phyloP scores from a whole-genome alignment of 2,888 invertebrate genomes.

The Cantharis nigra region DNA sequence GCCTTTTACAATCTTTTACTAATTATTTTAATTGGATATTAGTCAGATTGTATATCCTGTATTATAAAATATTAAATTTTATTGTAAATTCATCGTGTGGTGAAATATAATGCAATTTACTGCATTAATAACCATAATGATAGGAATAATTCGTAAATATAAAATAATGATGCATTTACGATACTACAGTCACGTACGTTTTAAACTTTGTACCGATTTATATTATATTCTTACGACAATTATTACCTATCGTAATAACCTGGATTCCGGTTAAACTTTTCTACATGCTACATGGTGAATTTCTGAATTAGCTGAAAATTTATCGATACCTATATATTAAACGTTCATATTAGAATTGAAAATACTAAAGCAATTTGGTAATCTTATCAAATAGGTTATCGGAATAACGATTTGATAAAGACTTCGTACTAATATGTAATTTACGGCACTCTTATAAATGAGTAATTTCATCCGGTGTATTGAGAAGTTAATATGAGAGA shows the following conservation, averaged over 20 bases:
- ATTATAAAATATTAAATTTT: background rate
- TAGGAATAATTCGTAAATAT: background rate
- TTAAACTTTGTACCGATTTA: background rate
- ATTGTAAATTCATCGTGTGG: background rate
- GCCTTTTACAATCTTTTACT: background rate
- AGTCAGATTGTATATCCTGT: background rate
- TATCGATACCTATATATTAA: background rate
- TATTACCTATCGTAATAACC: background rate
- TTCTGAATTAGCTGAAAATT: background rate
- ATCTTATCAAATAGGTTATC: conserved; percentile 16
- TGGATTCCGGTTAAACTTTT: background rate
- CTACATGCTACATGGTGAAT: background rate
- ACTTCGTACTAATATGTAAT: background rate
- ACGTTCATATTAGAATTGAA: background rate
- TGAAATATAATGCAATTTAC: background rate
- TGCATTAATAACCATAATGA: background rate
- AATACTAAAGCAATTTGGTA: background rate
- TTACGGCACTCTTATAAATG: background rate
- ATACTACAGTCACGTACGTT: background rate
- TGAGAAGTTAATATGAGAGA: background rate
- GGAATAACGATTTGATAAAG: background rate
- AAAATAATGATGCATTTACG: background rate
- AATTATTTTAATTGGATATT: background rate
- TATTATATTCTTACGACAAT: background rate
- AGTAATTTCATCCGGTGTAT: background rate